Conservation (phyloP, 2,113 vertebrate genomes). For the Lycaon pictus region DNA sequence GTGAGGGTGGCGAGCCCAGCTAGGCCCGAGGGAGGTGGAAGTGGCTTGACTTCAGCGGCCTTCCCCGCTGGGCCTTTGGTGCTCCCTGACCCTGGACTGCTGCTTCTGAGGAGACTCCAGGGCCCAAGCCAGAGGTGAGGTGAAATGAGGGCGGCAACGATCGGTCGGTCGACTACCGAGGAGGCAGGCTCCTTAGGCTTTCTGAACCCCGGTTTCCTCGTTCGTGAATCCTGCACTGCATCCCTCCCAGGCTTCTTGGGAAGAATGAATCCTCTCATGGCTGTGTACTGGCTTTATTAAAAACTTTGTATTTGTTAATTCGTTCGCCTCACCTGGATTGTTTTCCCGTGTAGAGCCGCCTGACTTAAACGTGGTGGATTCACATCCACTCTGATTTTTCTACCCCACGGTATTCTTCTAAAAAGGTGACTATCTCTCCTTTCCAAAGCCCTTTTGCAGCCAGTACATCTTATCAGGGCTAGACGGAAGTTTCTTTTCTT, state of each 20-base stretch:
- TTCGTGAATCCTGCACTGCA: background rate
- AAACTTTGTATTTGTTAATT: background rate
- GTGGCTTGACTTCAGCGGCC: accelerated
- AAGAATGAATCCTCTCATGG: background rate
- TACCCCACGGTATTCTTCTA: background rate
- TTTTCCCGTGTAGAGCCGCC: background rate
- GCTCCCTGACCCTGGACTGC: accelerated
- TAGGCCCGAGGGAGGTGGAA: background rate
- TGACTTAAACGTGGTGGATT: background rate
- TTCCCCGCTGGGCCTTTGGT: accelerated
- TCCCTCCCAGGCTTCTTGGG: background rate
- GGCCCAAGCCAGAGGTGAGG: background rate
- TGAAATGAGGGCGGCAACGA: background rate
- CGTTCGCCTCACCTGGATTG: background rate
- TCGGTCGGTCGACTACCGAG: background rate
- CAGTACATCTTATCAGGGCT: background rate
- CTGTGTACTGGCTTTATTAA: background rate
- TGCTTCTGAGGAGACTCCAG: background rate
- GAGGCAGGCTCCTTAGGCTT: background rate
- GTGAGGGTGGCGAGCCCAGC: accelerated
- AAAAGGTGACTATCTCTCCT: background rate
- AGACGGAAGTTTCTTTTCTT: background rate
- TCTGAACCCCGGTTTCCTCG: background rate
- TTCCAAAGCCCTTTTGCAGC: slow-evolving; percentile 15
- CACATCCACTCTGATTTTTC: background rate